Conservation (phyloP, 92 coral and sea anemone genomes). For the Palythoa heliodiscus region DNA sequence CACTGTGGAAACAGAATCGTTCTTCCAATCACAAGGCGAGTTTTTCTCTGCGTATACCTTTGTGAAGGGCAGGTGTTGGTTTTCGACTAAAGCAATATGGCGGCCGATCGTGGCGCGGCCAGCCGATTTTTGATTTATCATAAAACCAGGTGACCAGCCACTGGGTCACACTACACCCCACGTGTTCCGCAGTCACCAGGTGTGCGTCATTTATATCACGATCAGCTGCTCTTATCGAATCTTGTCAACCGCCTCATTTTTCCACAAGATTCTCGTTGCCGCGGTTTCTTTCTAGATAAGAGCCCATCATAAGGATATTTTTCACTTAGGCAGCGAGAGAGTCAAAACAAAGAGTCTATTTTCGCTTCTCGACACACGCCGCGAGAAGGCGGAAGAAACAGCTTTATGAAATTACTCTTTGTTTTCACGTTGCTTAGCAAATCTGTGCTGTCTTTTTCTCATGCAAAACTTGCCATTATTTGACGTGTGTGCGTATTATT, state of each 20-base stretch:
- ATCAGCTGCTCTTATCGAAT: slow-evolving; percentile 49
- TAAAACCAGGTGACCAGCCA: slow-evolving; percentile 76
- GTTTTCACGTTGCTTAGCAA: slow-evolving; percentile 46
- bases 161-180: slow-evolving; percentile 78
- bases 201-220: slow-evolving; percentile 77
- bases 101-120: slow-evolving; percentile 55
- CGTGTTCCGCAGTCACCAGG: slow-evolving; percentile 93
- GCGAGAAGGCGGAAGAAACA: slow-evolving; percentile 1
- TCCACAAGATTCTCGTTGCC: slow-evolving; percentile 76
- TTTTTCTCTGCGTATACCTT: slow-evolving; percentile 43
- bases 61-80: slow-evolving; percentile 81
- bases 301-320: background rate
- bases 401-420: background rate
- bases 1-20: slow-evolving; percentile 75
- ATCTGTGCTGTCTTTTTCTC: slow-evolving; percentile 37
- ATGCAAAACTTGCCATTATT: slow-evolving; percentile 74
- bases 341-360: slow-evolving; percentile 8
- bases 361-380: slow-evolving; percentile 10
- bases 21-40: slow-evolving; percentile 67
- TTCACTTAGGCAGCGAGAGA: slow-evolving; percentile 26
- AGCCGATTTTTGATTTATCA: slow-evolving; percentile 63
- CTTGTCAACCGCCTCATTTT: slow-evolving; percentile 56
- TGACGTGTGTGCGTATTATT: slow-evolving; percentile 68
- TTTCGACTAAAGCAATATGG: slow-evolving; percentile 60
- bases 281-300: slow-evolving; percentile 70